A percentile compares a stretch with the other conserved stretches of the same genome.
phyloP scores from a whole-genome alignment of 2,113 vertebrate species.

The Micronycteris hirsuta region DNA sequence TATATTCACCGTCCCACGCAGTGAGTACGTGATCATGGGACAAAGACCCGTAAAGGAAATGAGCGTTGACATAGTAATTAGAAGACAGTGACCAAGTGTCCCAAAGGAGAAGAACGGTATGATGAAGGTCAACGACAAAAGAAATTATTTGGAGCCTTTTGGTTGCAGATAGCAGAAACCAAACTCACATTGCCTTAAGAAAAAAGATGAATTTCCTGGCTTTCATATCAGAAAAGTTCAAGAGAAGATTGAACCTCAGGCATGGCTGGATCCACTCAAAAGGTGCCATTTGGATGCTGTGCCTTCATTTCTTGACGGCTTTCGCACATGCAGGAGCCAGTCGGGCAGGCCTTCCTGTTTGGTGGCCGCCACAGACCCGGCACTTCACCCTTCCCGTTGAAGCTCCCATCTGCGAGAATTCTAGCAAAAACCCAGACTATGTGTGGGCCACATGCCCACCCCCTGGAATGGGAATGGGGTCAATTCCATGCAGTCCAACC shows the following conservation, averaged over 20 bases:
- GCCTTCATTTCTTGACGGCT: neutral
- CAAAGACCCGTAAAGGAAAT: neutral
- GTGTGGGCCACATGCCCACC: neutral
- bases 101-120: neutral
- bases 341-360: neutral
- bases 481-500: neutral
- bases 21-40: neutral
- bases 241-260: neutral
- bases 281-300: neutral
- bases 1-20: neutral
- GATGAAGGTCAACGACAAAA: neutral
- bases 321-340: neutral
- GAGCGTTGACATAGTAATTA: neutral
- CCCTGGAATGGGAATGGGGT: neutral
- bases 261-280: neutral
- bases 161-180: neutral
- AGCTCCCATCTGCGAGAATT: neutral
- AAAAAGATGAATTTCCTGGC: neutral
- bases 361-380: neutral
- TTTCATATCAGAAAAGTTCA: neutral
- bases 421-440: neutral
- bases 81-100: neutral
- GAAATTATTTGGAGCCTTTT: neutral
- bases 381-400: neutral
- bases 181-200: neutral